Evolutionary conservation across 2,113 vertebrate genomes (phyloP).

Genomic region (Tetrao urogallus): DNA sequence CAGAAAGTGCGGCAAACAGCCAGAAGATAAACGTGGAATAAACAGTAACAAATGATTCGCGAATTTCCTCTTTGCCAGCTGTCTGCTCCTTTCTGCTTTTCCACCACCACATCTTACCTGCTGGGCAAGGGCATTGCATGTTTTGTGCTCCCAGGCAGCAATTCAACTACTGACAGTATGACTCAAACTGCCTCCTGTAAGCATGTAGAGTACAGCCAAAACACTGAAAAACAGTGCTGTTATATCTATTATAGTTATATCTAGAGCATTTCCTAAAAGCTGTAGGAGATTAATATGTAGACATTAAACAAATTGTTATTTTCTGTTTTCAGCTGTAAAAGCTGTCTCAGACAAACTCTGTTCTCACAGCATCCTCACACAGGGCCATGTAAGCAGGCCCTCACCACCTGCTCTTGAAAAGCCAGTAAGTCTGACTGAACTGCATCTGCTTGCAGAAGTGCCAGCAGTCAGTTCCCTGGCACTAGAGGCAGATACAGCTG

Average conservation of each 20-base stretch:
- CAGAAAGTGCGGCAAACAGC: background rate
- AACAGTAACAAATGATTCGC: background rate
- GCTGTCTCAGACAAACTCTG: background rate
- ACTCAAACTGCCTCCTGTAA: background rate
- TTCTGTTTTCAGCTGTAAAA: background rate
- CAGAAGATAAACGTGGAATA: background rate
- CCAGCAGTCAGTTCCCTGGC: background rate
- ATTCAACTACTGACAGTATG: background rate
- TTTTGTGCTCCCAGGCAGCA: background rate
- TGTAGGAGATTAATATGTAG: background rate
- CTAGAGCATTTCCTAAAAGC: background rate
- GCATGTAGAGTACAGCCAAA: accelerated
- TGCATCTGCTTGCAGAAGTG: background rate
- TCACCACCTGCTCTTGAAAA: background rate
- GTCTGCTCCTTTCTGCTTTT: background rate
- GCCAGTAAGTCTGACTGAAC: background rate
- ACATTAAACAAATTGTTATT: accelerated
- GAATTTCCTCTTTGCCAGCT: background rate
- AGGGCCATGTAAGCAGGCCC: background rate
- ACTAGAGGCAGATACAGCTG: background rate
- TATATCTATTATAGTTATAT: background rate
- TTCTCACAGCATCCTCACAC: background rate
- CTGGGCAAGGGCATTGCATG: background rate
- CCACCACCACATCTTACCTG: background rate
- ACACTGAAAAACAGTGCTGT: background rate